Evolutionary conservation across 92 coral and sea anemone genomes (phyloP), one percentile per base, ranked within the genome.

Genomic region (Porites divaricata): DNA sequence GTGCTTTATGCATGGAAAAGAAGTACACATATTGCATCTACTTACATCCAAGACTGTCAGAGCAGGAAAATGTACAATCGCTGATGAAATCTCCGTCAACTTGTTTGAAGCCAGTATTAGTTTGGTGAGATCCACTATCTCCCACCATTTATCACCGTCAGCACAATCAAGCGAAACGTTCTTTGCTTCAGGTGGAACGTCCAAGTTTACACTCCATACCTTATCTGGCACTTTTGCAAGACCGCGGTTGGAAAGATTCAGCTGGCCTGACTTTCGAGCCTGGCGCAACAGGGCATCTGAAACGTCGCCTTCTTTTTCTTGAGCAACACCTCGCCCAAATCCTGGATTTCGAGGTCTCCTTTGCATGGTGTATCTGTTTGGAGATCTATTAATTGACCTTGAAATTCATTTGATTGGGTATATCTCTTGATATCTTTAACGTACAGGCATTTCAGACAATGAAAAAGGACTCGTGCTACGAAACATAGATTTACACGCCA

Each of bases 81-180:
- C 93, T 9, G 90, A 50, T 53, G 98, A 91, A 80, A 97, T 87
- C 45, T 83, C 81, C 12, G 94, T 95, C 28, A 97, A 76, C 63
- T 86, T 80, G 83, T 97, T 97, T 0, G 99, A 95, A 16, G 99
- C 99, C 63, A 97, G 58, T 21, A 97, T 95, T 1, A 97, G 81
- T 69, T 97, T 97, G 23, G 88, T 95, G 41, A 97, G 81, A 17
- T 97, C 98, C 12, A 88, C 91, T 64, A 92, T 96, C 25, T 97
- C 99, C 99, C 99, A 97, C 99, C 99, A 97, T 95, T 98, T 94
- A 23, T 93, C 90, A 6, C 93, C 98, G 22, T 97, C 98, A 19
- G 91, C 72, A 63, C 86, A 74, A 67, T 97, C 98, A 61, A 97
- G 85, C 0, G 98, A 97, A 11, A 92, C 95, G 83, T 78, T 93